Base-by-base conservation (phyloP, 1,140 invertebrate genomes). In the Proales similis region DNA sequence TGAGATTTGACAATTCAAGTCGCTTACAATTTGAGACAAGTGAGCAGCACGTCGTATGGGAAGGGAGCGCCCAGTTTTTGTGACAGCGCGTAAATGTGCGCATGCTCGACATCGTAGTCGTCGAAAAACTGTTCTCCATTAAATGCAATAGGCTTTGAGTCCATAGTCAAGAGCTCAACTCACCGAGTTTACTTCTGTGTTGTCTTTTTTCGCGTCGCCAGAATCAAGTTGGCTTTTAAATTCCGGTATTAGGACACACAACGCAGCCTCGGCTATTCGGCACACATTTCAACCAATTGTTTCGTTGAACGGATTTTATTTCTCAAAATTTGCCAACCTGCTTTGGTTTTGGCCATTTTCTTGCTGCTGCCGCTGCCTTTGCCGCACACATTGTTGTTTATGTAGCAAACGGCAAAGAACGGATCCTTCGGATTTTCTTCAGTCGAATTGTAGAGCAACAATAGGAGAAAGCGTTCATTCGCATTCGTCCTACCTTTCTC, bases 61-160 rank as follows among this genome's bases (percentile, higher is more conserved):
- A 87, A 86, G 0, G 90, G 90, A 76, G 94, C 90, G 33, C 90
- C 92, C 1, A 90, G 88, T 77, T 90, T 91, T 22, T 85, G 84
- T 75, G 90, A 94, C 71, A 95, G 86, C 75, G 94, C 90, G 45
- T 86, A 83, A 19, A 96, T 86, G 64, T 91, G 79, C 3, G 89
- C 88, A 82, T 95, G 90, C 70, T 89, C 87, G 29, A 95, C 87
- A 63, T 83, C 82, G 63, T 95, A 88, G 70, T 89, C 85, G 77
- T 95, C 89, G 74, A 95, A 96, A 69, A 90, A 92, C 80, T 87
- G n/a, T n/a, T n/a, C n/a, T n/a, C n/a, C n/a, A n/a, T n/a, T 78
- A 48, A 68, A 70, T 29, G 63, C 62, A 60, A 20, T 7, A 42
- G 17, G 24, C 6, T 46, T 30, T 29, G 12, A 57, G 11, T 22